Conservation (phyloP, 2,113 vertebrate species). For the Eubucco bourcierii region DNA sequence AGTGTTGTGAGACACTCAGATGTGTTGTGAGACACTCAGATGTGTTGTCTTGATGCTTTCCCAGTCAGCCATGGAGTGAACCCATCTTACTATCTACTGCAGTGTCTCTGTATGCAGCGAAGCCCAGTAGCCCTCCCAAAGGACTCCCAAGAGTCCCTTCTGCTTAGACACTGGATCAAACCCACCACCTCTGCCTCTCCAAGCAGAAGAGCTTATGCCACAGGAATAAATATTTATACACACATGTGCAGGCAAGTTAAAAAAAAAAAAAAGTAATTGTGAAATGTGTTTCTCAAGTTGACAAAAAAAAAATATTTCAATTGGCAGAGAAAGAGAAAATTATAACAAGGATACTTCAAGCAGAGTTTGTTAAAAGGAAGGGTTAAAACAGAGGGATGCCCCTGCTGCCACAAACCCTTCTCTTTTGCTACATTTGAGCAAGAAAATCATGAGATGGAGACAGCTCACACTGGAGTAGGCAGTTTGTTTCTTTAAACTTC, state of each 20-base stretch:
- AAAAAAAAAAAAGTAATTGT: not conserved
- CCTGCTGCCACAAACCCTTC: not conserved
- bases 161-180: not conserved
- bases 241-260: accelerated
- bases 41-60: not conserved
- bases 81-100: not conserved
- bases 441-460: not conserved
- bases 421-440: not conserved
- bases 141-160: not conserved
- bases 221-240: not conserved
- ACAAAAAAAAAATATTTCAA: not conserved
- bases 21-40: not conserved
- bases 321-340: not conserved
- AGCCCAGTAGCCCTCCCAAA: not conserved
- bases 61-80: accelerated
- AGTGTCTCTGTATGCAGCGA: not conserved
- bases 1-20: not conserved
- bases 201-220: not conserved
- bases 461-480: not conserved
- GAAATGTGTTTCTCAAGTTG: not conserved
- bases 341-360: not conserved
- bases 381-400: not conserved
- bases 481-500: not conserved
- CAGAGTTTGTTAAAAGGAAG: not conserved
- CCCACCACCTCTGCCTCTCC: not conserved